These are phyloP conservation scores for Liparis tanakae DNA, from an alignment of 2,797 vertebrate genomes.

Conservation along the genomic window DNA sequence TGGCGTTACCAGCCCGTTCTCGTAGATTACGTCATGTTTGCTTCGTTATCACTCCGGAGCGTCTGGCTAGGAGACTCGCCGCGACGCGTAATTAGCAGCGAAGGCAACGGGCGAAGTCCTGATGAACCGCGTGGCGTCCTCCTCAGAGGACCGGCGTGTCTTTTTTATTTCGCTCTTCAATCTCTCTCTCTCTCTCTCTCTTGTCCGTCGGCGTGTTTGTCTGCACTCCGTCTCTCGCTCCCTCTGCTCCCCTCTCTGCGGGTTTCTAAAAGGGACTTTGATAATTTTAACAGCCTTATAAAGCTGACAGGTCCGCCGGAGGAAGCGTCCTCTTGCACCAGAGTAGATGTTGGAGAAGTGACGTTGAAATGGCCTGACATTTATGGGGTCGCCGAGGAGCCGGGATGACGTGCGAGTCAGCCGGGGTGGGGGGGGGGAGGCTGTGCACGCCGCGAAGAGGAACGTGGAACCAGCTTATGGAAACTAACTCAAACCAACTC, in stretches of 20 bases:
- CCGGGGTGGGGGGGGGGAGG: constrained; percentile 41
- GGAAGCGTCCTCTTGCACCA: constrained; percentile 64
- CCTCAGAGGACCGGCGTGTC: constrained; percentile 36
- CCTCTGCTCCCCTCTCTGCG: constrained; percentile 32
- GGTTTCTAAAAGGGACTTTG: constrained; percentile 72
- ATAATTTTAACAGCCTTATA: constrained; percentile 78
- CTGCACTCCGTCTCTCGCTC: constrained; percentile 10
- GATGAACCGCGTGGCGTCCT: constrained; percentile 29
- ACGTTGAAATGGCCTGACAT: constrained; percentile 74
- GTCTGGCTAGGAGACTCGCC: constrained; percentile 44
- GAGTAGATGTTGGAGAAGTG: constrained; percentile 66
- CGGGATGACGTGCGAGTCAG: constrained; percentile 46
- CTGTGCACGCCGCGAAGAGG: constrained; percentile 2
- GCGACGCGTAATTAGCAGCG: constrained; percentile 56
- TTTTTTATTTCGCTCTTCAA: constrained; percentile 32
- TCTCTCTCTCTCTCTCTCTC: constrained; percentile 15
- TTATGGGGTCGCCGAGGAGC: constrained; percentile 70
- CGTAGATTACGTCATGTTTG: constrained; percentile 56
- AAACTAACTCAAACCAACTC: constrained; percentile 19
- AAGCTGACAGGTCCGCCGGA: constrained; percentile 71
- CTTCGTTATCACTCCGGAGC: constrained; percentile 43
- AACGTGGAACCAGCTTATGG: constrained; percentile 24
- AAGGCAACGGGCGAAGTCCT: constrained; percentile 25
- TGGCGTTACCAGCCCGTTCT: constrained; percentile 19
- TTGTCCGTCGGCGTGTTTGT: constrained; percentile 17